These are phyloP conservation scores for Channa argus DNA, from an alignment of 2,113 vertebrate species.

Conservation along the genomic window DNA sequence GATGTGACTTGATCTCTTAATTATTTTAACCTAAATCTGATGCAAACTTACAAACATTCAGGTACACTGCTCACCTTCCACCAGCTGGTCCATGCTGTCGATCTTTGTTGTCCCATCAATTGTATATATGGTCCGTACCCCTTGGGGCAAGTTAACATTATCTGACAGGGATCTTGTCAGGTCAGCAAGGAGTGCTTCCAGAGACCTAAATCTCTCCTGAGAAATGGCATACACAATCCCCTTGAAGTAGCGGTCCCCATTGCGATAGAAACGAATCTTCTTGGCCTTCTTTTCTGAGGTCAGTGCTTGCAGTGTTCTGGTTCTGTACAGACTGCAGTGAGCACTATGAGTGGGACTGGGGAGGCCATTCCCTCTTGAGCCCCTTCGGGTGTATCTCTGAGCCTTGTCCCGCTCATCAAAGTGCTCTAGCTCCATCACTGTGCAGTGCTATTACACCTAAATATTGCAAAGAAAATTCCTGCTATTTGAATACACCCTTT, in stretches of 20 bases:
- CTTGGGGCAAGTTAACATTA: conserved; percentile 97
- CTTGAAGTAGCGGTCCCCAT: conserved; percentile 98
- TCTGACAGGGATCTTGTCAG: conserved; percentile 96
- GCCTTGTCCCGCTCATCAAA: conserved; percentile 98
- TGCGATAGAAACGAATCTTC: conserved; percentile 98
- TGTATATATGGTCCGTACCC: conserved; percentile 94
- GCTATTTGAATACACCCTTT: background rate
- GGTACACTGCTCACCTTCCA: conserved; percentile 88
- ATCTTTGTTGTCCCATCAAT: conserved; percentile 92
- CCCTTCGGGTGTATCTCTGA: conserved; percentile 89
- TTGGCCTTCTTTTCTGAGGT: conserved; percentile 97
- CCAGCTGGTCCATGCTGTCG: conserved; percentile 91
- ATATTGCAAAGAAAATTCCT: conserved; percentile 12
- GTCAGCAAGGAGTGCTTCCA: conserved; percentile 96
- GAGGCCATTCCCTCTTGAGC: conserved; percentile 92
- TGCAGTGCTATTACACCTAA: conserved; percentile 74
- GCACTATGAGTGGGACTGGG: conserved; percentile 98
- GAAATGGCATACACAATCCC: conserved; percentile 98
- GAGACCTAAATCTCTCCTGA: conserved; percentile 92
- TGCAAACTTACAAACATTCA: background rate
- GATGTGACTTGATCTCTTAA: background rate
- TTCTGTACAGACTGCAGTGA: conserved; percentile 98
- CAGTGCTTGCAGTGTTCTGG: conserved; percentile 94
- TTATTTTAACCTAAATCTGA: background rate
- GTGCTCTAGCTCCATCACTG: conserved; percentile 96